Evolutionary conservation across 2,113 vertebrate genomes (phyloP).

Genomic region (Apodemus sylvaticus): DNA sequence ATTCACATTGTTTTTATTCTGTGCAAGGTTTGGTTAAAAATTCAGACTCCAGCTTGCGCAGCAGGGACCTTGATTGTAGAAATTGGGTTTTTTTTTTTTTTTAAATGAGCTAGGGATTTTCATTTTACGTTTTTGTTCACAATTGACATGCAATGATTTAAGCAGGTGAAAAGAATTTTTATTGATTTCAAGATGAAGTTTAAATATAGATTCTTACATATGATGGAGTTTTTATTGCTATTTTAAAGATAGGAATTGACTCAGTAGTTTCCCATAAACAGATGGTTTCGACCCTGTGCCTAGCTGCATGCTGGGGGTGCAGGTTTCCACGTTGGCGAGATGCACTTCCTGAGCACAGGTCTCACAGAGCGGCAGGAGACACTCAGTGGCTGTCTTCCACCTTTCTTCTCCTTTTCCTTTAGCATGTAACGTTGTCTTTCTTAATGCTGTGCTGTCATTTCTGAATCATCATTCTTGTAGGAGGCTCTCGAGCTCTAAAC

Average conservation of each 20-base stretch:
- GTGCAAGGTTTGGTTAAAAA: constrained; percentile 74
- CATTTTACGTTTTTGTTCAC: constrained; percentile 59
- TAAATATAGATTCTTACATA: constrained; percentile 70
- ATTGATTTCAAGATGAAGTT: constrained; percentile 70
- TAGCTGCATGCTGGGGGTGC: not conserved
- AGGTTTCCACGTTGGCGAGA: not conserved
- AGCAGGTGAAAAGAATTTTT: constrained; percentile 66
- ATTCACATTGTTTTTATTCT: constrained; percentile 72
- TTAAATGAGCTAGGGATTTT: constrained; percentile 56
- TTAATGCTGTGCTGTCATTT: not conserved
- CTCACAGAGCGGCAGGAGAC: not conserved
- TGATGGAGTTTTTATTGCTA: constrained; percentile 71
- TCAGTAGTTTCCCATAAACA: constrained; percentile 71
- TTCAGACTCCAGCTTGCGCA: constrained; percentile 52
- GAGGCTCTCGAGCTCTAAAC: not conserved
- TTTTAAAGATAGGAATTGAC: constrained; percentile 68
- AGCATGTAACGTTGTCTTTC: constrained; percentile 10
- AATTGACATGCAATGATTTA: constrained; percentile 77
- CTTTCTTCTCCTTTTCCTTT: not conserved
- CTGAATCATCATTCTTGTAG: not conserved
- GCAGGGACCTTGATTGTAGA: constrained; percentile 55
- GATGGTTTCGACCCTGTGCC: constrained; percentile 44
- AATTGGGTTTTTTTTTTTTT: constrained; percentile 23
- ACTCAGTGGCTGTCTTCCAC: not conserved
- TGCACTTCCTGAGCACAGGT: not conserved